Conservation (phyloP, 1,140 invertebrate species). For the Babylonia areolata region DNA sequence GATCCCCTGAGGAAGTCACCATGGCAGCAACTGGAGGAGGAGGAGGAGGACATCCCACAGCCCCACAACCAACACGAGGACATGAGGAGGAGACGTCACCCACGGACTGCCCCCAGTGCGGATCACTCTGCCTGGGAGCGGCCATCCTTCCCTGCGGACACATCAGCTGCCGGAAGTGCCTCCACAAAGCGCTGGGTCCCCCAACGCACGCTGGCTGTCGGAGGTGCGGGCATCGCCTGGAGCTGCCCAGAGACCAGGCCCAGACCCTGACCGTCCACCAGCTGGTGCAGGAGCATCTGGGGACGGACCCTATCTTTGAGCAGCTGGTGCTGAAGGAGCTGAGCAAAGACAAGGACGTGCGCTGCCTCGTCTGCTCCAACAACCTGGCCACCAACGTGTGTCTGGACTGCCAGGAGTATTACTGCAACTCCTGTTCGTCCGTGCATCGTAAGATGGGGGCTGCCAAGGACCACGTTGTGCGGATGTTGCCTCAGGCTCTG, state of each 20-base stretch:
- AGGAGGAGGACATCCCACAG: neutral
- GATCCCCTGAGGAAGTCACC: no score
- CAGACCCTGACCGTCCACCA: neutral
- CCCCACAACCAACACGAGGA: neutral
- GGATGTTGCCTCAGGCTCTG: neutral
- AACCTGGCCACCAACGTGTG: neutral
- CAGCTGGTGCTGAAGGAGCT: neutral
- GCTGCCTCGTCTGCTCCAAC: neutral
- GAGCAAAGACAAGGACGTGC: neutral
- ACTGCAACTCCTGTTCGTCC: neutral
- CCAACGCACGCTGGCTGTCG: neutral
- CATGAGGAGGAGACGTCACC: neutral
- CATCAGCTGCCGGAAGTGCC: conserved; percentile 5
- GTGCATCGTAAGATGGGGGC: neutral
- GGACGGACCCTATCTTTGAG: neutral
- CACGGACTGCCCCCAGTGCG: neutral
- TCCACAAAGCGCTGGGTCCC: neutral
- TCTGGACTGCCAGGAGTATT: neutral
- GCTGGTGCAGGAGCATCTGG: neutral
- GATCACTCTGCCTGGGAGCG: neutral
- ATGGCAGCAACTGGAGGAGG: no score
- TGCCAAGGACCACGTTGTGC: neutral
- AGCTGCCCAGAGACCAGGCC: neutral
- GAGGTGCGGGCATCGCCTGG: neutral
- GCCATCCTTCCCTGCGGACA: neutral